Evolutionary conservation across 2,113 vertebrate species (phyloP).

Genomic region (Brachyistius frenatus): DNA sequence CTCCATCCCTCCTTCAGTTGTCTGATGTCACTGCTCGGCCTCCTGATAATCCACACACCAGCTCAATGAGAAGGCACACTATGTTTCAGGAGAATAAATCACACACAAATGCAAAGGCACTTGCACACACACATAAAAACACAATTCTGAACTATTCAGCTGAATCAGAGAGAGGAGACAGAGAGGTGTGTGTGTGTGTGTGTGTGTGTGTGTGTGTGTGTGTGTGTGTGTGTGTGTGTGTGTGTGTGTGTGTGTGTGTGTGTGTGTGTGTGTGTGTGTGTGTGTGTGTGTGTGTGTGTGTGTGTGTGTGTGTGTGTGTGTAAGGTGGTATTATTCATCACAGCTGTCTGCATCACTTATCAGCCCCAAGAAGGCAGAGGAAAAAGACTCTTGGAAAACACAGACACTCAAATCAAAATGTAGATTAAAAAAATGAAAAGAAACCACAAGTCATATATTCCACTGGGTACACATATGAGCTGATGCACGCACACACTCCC

Average conservation of each 20-base stretch:
- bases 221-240: neutral
- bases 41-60: constrained; percentile 61
- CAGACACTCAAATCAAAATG: constrained; percentile 60
- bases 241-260: constrained; percentile 13
- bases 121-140: constrained; percentile 24
- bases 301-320: constrained; percentile 14
- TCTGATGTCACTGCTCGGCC: constrained; percentile 42
- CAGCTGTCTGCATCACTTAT: constrained; percentile 75
- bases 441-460: constrained; percentile 62
- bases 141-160: constrained; percentile 31
- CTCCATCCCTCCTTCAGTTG: constrained; percentile 23
- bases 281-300: neutral
- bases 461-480: constrained; percentile 16
- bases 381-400: constrained; percentile 45
- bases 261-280: constrained; percentile 10
- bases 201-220: constrained; percentile 14
- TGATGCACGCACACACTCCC: constrained; percentile 15
- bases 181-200: constrained; percentile 19
- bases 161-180: constrained; percentile 35
- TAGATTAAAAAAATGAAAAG: constrained; percentile 58
- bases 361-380: constrained; percentile 60
- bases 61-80: constrained; percentile 46
- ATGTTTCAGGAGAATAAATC: constrained; percentile 48
- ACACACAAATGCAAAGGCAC: constrained; percentile 22
- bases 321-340: constrained; percentile 65